Conservation (phyloP, 2,888 invertebrate species). For the Beris chalybata region DNA sequence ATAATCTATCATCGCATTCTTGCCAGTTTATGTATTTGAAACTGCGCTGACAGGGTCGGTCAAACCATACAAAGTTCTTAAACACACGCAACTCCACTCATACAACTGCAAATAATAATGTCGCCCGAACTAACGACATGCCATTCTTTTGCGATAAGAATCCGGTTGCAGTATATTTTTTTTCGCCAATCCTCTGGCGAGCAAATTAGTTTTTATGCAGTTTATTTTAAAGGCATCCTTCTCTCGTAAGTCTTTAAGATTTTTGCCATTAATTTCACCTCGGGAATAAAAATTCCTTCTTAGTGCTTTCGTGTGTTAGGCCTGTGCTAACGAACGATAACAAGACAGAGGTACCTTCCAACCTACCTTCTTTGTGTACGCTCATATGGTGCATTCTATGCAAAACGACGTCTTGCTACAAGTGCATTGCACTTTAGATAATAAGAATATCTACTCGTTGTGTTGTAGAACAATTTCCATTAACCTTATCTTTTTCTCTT, state of each 20-base stretch:
- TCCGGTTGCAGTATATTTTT: background rate
- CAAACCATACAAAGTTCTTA: no score
- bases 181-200: background rate
- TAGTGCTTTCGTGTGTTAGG: no score
- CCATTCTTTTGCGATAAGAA: background rate
- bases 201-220: no score
- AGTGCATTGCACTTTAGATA: conserved; percentile 22
- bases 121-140: no score
- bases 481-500: conserved; percentile 5
- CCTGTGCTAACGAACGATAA: no score
- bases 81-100: no score
- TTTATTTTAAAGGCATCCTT: background rate
- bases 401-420: background rate
- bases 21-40: no score
- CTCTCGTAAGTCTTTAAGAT: background rate
- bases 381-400: background rate
- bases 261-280: conserved; percentile 3
- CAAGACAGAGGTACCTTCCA: no score
- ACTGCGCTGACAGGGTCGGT: no score
- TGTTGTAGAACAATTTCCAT: background rate
- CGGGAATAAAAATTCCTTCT: no score
- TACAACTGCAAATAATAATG: no score
- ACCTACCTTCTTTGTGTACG: no score
- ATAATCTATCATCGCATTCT: conserved; percentile 16
- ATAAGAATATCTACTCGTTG: conserved; percentile 6